Conservation (phyloP, 2,888 invertebrate genomes). For the Papilio gigon region DNA sequence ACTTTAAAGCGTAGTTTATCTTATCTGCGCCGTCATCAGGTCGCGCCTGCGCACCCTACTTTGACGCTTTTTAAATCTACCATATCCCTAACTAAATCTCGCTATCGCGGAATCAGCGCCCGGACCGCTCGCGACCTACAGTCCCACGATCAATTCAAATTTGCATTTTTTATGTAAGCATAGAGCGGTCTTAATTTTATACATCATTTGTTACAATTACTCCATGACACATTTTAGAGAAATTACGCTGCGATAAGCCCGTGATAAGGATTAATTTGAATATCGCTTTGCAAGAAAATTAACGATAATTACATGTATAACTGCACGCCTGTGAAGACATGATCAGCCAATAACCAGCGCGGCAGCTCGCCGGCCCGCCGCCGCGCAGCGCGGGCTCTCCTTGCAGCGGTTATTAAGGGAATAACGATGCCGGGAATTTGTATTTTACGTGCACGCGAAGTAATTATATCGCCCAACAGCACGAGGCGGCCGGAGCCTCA, state of each 20-base stretch:
- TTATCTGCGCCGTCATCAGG: slow-evolving; percentile 71
- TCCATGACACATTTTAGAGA: too few relatives aligned
- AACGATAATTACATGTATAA: too few relatives aligned
- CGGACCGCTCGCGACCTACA: too few relatives aligned
- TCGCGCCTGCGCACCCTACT: slow-evolving; percentile 42
- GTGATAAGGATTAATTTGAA: neutral
- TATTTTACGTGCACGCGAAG: slow-evolving; percentile 55
- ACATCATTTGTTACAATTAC: too few relatives aligned
- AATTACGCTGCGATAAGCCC: too few relatives aligned
- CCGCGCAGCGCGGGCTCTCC: neutral
- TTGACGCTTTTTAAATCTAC: slow-evolving; percentile 35
- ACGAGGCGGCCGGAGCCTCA: slow-evolving; percentile 47
- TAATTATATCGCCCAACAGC: slow-evolving; percentile 48
- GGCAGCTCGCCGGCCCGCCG: too few relatives aligned
- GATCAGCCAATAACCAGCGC: too few relatives aligned
- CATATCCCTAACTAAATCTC: slow-evolving; percentile 54
- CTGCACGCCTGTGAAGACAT: too few relatives aligned
- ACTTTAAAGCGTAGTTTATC: slow-evolving; percentile 70
- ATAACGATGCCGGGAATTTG: slow-evolving; percentile 56
- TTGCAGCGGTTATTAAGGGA: slow-evolving; percentile 43
- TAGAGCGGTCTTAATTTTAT: too few relatives aligned
- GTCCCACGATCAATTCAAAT: neutral
- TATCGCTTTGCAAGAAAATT: neutral
- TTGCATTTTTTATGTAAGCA: neutral
- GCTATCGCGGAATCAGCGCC: slow-evolving; percentile 37